Conservation (phyloP, 2,888 invertebrate species). For the Heteropelma amictum region DNA sequence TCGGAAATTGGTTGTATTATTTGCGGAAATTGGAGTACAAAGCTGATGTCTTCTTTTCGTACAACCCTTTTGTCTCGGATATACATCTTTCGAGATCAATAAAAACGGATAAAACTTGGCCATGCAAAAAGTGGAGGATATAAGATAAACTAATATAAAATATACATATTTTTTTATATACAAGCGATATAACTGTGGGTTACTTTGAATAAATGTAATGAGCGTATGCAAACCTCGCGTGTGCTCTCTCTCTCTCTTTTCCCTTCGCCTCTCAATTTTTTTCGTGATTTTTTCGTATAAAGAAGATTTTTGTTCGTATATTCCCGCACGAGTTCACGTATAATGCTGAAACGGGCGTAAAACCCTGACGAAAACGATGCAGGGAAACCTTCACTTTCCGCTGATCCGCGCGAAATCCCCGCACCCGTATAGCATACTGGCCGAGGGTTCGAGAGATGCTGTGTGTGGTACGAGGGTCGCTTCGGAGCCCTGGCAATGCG, state of each 20-base stretch:
- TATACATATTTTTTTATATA: too few species aligned
- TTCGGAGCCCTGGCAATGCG: conserved; percentile 62
- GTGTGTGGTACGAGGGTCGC: conserved; percentile 62
- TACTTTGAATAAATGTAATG: background rate
- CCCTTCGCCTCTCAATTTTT: conserved; percentile 7
- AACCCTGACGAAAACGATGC: conserved; percentile 37
- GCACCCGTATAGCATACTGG: conserved; percentile 50
- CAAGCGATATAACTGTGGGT: background rate
- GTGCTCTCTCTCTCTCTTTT: background rate
- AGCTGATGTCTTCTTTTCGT: too few species aligned
- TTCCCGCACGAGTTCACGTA: conserved; percentile 24
- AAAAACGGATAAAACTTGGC: too few species aligned
- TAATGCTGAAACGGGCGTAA: conserved; percentile 35
- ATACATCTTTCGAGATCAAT: too few species aligned
- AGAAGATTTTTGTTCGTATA: conserved; percentile 26
- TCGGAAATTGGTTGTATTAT: too few species aligned
- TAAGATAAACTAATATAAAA: too few species aligned
- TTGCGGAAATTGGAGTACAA: too few species aligned
- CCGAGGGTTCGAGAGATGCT: conserved; percentile 51
- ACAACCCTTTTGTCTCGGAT: too few species aligned
- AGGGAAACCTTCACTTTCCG: conserved; percentile 68
- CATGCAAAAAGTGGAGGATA: too few species aligned
- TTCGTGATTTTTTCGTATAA: conserved; percentile 18
- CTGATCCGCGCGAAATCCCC: conserved; percentile 76
- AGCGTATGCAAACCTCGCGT: background rate